phyloP scores from a whole-genome alignment of 2,113 vertebrate species.

The Sakesphorus luctuosus region DNA sequence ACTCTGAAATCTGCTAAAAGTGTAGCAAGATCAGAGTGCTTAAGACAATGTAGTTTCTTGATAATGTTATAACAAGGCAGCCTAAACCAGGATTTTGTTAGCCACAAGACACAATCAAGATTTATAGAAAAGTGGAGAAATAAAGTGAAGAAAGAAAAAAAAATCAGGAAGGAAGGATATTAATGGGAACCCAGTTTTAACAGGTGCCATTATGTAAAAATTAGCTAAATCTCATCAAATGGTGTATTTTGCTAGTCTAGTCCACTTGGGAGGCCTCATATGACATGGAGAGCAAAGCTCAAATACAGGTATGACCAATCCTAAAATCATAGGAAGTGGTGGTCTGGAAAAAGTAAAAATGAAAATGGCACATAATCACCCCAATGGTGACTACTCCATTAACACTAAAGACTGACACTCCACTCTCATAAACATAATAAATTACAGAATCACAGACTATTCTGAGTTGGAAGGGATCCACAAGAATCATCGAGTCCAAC shows the following conservation, averaged over 20 bases:
- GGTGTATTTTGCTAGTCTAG: not conserved
- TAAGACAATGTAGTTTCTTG: not conserved
- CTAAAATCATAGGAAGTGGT: not conserved
- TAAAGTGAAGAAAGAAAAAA: not conserved
- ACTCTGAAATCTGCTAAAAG: not conserved
- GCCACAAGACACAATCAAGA: not conserved
- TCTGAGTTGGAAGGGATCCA: too few species aligned
- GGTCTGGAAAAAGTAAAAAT: not conserved
- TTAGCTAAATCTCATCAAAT: not conserved
- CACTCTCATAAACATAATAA: not conserved
- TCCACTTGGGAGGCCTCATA: not conserved
- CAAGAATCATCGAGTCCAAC: too few species aligned
- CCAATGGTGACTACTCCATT: not conserved
- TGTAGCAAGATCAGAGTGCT: not conserved
- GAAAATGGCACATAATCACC: not conserved
- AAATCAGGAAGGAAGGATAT: not conserved
- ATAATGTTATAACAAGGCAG: not conserved
- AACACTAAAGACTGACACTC: not conserved
- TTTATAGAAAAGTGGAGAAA: not conserved
- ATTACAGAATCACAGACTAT: not conserved
- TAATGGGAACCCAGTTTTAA: not conserved
- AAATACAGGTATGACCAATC: not conserved
- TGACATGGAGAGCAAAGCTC: not conserved
- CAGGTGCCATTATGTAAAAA: not conserved
- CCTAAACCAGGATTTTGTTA: not conserved